Conservation (phyloP, 2,797 vertebrate species). For the Halcyon smyrnensis region DNA sequence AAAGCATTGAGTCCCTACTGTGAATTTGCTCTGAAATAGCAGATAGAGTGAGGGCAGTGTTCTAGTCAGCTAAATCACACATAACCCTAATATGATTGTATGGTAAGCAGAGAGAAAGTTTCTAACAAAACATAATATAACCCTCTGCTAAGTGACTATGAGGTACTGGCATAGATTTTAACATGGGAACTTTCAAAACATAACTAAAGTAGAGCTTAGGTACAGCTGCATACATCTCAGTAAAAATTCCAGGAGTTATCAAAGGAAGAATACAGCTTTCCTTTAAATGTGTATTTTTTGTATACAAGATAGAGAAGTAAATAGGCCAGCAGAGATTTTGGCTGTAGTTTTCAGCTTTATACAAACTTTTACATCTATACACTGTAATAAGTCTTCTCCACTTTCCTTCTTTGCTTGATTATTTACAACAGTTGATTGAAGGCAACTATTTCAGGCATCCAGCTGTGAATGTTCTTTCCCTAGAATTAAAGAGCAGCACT, state of each 20-base stretch:
- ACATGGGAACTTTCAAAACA: neutral
- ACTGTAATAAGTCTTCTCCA: neutral
- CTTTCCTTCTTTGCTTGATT: neutral
- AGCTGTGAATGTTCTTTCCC: neutral
- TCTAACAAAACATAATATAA: neutral
- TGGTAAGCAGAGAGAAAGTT: neutral
- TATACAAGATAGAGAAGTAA: neutral
- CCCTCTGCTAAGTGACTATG: neutral
- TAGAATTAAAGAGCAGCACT: neutral
- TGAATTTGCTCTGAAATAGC: neutral
- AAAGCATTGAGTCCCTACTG: neutral
- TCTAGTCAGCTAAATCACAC: neutral
- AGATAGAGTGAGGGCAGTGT: neutral
- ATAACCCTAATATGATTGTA: neutral
- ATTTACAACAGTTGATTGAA: neutral
- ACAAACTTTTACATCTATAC: neutral
- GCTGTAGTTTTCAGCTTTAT: neutral
- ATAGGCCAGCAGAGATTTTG: neutral
- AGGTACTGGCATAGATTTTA: neutral
- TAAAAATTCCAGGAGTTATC: neutral
- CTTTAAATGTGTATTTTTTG: neutral
- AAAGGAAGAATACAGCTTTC: neutral
- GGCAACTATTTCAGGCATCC: neutral
- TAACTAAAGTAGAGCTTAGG: neutral
- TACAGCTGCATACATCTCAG: neutral